phyloP scores from a whole-genome alignment of 2,797 vertebrate genomes.

The Enteromius anoplus region DNA sequence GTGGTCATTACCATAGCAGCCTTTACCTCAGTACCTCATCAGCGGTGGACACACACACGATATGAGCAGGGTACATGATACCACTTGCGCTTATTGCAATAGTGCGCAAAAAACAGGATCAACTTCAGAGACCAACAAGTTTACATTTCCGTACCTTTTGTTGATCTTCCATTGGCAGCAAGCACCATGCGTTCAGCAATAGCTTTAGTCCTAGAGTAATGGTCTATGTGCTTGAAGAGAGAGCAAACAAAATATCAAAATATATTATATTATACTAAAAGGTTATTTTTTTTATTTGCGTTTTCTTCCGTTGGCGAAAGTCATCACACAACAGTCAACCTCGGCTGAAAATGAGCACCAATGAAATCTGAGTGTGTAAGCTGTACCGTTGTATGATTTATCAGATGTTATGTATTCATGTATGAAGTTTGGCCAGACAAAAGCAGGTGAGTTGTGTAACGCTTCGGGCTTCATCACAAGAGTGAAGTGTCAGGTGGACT shows the following conservation, averaged over 20 bases:
- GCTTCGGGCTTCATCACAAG: not conserved
- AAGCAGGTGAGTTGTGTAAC: constrained; percentile 23
- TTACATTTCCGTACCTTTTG: constrained; percentile 79
- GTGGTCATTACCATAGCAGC: constrained; percentile 70
- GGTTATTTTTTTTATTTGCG: not conserved
- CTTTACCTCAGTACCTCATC: constrained; percentile 61
- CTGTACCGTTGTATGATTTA: constrained; percentile 35
- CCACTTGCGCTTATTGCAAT: constrained; percentile 51
- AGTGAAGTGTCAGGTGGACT: constrained; percentile 44
- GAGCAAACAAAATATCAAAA: not conserved
- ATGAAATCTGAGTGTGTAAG: constrained; percentile 24
- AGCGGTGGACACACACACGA: constrained; percentile 24
- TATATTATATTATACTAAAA: not conserved
- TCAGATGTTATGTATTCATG: constrained; percentile 32
- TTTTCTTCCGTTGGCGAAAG: constrained; percentile 28
- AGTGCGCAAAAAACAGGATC: constrained; percentile 42
- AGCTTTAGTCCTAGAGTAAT: constrained; percentile 95
- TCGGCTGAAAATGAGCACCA: not conserved
- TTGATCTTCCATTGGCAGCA: constrained; percentile 80
- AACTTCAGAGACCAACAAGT: constrained; percentile 28
- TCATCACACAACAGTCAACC: not conserved
- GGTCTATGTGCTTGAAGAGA: constrained; percentile 84
- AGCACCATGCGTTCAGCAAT: constrained; percentile 90
- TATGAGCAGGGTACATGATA: constrained; percentile 43
- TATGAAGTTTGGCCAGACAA: constrained; percentile 16